phyloP scores from a whole-genome alignment of 1,140 invertebrate species.

The Hyphantria cunea region DNA sequence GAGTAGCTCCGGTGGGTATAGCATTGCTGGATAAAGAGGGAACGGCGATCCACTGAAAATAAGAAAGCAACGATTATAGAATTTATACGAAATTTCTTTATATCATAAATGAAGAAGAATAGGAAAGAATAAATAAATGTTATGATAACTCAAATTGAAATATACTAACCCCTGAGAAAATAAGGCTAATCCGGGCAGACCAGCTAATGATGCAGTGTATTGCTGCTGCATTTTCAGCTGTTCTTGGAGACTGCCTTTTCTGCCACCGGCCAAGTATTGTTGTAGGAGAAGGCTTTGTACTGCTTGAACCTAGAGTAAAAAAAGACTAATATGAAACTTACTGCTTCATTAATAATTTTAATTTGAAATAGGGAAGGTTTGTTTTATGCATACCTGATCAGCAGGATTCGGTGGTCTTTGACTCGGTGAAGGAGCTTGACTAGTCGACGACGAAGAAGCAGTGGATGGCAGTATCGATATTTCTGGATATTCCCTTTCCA shows the following conservation, averaged over 20 bases:
- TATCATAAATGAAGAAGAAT: too few relatives aligned
- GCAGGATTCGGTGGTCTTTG: slow-evolving; percentile 71
- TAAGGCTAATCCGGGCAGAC: slow-evolving; percentile 69
- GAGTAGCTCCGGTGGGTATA: slow-evolving; percentile 78
- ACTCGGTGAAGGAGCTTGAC: slow-evolving; percentile 59
- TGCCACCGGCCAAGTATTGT: slow-evolving; percentile 72
- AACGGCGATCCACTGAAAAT: slow-evolving; percentile 73
- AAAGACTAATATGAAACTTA: neutral
- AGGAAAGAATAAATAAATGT: too few relatives aligned
- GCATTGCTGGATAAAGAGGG: slow-evolving; percentile 76
- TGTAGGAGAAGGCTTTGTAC: slow-evolving; percentile 78
- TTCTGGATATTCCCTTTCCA: slow-evolving; percentile 80
- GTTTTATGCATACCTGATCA: slow-evolving; percentile 57
- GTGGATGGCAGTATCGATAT: slow-evolving; percentile 80
- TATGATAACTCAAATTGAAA: too few relatives aligned
- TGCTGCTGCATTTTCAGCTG: slow-evolving; percentile 78
- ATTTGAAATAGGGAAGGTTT: too few relatives aligned
- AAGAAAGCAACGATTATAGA: slow-evolving; percentile 5
- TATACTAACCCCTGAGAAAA: slow-evolving; percentile 71
- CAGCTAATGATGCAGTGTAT: slow-evolving; percentile 67
- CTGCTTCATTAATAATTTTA: too few relatives aligned
- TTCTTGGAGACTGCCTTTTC: slow-evolving; percentile 74
- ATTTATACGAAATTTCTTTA: too few relatives aligned
- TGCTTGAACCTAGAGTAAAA: slow-evolving; percentile 66
- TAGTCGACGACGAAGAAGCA: slow-evolving; percentile 66